A percentile compares a stretch with the other conserved stretches of the same genome.
Evolutionary conservation across 2,797 vertebrate species (phyloP).

Genomic region (Mastacembelus armatus): DNA sequence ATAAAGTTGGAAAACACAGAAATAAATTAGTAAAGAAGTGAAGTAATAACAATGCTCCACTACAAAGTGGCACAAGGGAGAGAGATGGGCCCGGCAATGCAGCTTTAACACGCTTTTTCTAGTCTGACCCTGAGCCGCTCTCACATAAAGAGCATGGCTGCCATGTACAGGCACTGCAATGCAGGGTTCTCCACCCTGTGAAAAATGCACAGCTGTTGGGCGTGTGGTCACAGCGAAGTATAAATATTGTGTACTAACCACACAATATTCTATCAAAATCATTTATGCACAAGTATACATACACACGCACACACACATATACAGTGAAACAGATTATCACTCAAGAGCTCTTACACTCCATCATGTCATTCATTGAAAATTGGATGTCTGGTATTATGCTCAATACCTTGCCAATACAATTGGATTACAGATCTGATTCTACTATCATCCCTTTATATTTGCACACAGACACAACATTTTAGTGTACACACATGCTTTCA

Average conservation of each 20-base stretch:
- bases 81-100: slow-evolving; percentile 29
- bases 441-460: slow-evolving; percentile 61
- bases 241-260: slow-evolving; percentile 40
- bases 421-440: slow-evolving; percentile 69
- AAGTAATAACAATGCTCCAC: background rate
- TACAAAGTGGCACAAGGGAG: slow-evolving; percentile 1
- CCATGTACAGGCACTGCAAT: slow-evolving; percentile 70
- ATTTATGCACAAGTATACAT: slow-evolving; percentile 41
- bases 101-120: slow-evolving; percentile 55
- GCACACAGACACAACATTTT: slow-evolving; percentile 17
- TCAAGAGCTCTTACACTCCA: slow-evolving; percentile 28
- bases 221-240: slow-evolving; percentile 40
- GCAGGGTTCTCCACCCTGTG: slow-evolving; percentile 70
- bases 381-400: slow-evolving; percentile 69
- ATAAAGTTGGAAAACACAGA: slow-evolving; percentile 13
- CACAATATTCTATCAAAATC: too few relatives aligned
- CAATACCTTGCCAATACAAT: slow-evolving; percentile 60
- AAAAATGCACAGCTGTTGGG: slow-evolving; percentile 76
- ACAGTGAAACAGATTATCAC: slow-evolving; percentile 34
- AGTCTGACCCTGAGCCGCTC: slow-evolving; percentile 66
- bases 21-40: slow-evolving; percentile 11
- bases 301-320: slow-evolving; percentile 7
- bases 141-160: slow-evolving; percentile 59
- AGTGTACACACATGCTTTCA: slow-evolving; percentile 19
- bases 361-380: slow-evolving; percentile 56